A percentile compares a stretch with the other conserved stretches of the same genome.
Evolutionary conservation across 2,797 vertebrate species (phyloP).

Genomic region (Falco rusticolus): DNA sequence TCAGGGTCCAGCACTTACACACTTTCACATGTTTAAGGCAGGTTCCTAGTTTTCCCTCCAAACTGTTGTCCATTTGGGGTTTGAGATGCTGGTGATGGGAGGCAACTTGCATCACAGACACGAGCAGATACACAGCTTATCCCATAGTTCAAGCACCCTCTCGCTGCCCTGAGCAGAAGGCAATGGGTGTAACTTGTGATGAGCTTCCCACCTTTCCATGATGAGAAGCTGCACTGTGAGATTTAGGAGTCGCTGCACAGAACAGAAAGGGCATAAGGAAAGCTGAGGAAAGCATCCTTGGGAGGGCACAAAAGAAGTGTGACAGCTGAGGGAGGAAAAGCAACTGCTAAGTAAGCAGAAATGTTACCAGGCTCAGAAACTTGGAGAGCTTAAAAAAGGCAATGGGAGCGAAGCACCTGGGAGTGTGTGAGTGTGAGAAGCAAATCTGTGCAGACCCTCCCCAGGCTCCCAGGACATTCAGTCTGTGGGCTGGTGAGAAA

Average conservation of each 20-base stretch:
- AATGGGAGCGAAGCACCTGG: neutral
- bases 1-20: neutral
- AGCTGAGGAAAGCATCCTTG: conserved; percentile 45
- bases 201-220: neutral
- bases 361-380: neutral
- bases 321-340: conserved; percentile 55
- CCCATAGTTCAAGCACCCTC: neutral
- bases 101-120: neutral
- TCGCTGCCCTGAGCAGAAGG: neutral
- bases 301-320: conserved; percentile 2
- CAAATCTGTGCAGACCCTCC: neutral
- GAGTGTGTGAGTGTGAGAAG: neutral
- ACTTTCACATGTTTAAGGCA: neutral
- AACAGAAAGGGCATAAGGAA: conserved; percentile 33
- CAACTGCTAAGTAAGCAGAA: conserved; percentile 46
- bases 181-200: neutral
- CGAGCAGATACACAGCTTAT: neutral
- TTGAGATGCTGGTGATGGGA: neutral
- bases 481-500: neutral
- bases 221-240: neutral
- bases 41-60: neutral
- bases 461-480: neutral
- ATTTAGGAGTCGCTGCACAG: neutral
- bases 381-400: conserved; percentile 21
- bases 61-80: neutral